Evolutionary conservation across 2,113 vertebrate species (phyloP).

Genomic region (Colaptes auratus): DNA sequence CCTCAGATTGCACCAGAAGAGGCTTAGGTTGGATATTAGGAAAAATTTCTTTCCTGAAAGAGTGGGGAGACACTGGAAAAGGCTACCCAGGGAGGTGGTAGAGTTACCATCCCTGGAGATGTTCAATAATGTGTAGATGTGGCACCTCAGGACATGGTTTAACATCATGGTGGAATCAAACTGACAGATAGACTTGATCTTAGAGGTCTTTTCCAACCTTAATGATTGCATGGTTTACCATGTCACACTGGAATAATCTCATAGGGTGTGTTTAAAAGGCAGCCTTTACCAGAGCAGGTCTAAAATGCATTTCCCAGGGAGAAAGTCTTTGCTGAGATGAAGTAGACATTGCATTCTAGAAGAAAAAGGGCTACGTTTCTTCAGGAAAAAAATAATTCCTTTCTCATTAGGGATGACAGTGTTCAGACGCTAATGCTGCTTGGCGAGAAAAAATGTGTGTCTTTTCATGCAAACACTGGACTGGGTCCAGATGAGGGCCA

Average conservation of each 20-base stretch:
- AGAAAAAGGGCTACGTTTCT: not conserved
- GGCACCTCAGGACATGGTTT: too few species aligned
- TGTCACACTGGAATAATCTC: not conserved
- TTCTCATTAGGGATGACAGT: not conserved
- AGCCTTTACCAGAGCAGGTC: not conserved
- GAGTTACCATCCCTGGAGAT: too few species aligned
- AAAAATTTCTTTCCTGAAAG: too few species aligned
- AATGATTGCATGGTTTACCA: not conserved
- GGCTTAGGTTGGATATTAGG: too few species aligned
- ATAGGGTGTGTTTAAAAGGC: conserved; percentile 6
- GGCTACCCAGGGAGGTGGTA: too few species aligned
- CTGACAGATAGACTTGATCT: too few species aligned
- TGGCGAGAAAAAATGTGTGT: not conserved
- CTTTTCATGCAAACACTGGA: conserved; percentile 2
- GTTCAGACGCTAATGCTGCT: not conserved
- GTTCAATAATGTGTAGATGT: too few species aligned
- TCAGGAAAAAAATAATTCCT: not conserved
- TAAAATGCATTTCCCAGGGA: not conserved
- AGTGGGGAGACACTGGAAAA: too few species aligned
- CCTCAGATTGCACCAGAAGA: too few species aligned
- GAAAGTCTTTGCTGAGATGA: not conserved
- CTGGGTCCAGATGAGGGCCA: too few species aligned
- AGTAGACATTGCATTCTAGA: not conserved
- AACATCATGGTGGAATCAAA: too few species aligned
- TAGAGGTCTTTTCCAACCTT: too few species aligned